Percentiles rank a stretch among this genome's conserved stretches.
Conservation (phyloP, 2,888 invertebrate genomes). For the Orgyia antiqua region DNA sequence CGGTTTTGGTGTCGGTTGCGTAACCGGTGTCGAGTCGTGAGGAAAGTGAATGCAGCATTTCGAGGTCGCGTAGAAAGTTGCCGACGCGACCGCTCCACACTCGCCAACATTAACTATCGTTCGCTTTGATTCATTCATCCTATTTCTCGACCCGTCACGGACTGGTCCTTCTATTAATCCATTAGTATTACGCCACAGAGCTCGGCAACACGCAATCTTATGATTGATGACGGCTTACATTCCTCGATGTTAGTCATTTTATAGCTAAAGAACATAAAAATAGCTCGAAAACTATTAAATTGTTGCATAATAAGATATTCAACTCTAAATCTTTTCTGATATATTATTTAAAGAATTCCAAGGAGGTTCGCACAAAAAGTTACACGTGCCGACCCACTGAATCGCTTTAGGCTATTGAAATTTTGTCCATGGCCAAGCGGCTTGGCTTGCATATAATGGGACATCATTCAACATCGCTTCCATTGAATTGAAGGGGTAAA, state of each 20-base stretch:
- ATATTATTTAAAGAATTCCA: slow-evolving; percentile 58
- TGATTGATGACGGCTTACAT: slow-evolving; percentile 34
- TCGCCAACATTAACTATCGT: slow-evolving; percentile 25
- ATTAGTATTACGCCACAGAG: slow-evolving; percentile 26
- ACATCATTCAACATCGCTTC: slow-evolving; percentile 49
- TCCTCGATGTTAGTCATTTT: slow-evolving; percentile 34
- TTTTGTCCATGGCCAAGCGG: slow-evolving; percentile 59
- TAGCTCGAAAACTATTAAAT: slow-evolving; percentile 31
- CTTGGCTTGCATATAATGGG: slow-evolving; percentile 62
- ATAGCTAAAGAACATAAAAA: slow-evolving; percentile 24
- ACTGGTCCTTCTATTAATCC: slow-evolving; percentile 13
- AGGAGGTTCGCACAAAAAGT: slow-evolving; percentile 71
- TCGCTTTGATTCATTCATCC: slow-evolving; percentile 32
- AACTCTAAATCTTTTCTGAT: slow-evolving; percentile 52
- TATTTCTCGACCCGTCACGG: slow-evolving; percentile 15
- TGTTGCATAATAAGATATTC: slow-evolving; percentile 72
- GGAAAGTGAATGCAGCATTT: slow-evolving; percentile 77
- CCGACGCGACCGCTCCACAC: slow-evolving; percentile 44
- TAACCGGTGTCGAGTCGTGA: slow-evolving; percentile 71
- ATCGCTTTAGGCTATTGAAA: slow-evolving; percentile 71
- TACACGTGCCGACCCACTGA: slow-evolving; percentile 68
- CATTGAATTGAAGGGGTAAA: slow-evolving; percentile 42
- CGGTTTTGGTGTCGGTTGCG: slow-evolving; percentile 66
- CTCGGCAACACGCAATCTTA: slow-evolving; percentile 35
- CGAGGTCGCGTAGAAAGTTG: slow-evolving; percentile 77